Conservation (phyloP, 2,113 vertebrate species). For the rabbit (Oryctolagus cuniculus) region mOryCun1.1 NC_091442.1:43505501-43506000, state of each 20-base stretch:
- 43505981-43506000: not conserved
- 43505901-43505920: constrained; percentile 41
- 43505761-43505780: constrained; percentile 67
- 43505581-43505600: not conserved
- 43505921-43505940: constrained; percentile 44
- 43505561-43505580: not conserved
- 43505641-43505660: not conserved
- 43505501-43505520: not conserved
- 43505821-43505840: constrained; percentile 79
- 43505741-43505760: constrained; percentile 68
- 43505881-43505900: constrained; percentile 54
- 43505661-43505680: not conserved
- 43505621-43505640: not conserved
- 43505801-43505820: constrained; percentile 82
- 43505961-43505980: not conserved
- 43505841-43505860: constrained; percentile 70
- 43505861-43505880: constrained; percentile 67
- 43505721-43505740: constrained; percentile 74
- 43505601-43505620: not conserved
- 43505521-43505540: no score
- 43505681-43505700: constrained; percentile 58
- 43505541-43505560: not conserved
- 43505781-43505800: constrained; percentile 67
- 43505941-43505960: not conserved
- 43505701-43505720: constrained; percentile 67